Conservation (phyloP, 2,113 vertebrate genomes). For the Anseranas semipalmata region DNA sequence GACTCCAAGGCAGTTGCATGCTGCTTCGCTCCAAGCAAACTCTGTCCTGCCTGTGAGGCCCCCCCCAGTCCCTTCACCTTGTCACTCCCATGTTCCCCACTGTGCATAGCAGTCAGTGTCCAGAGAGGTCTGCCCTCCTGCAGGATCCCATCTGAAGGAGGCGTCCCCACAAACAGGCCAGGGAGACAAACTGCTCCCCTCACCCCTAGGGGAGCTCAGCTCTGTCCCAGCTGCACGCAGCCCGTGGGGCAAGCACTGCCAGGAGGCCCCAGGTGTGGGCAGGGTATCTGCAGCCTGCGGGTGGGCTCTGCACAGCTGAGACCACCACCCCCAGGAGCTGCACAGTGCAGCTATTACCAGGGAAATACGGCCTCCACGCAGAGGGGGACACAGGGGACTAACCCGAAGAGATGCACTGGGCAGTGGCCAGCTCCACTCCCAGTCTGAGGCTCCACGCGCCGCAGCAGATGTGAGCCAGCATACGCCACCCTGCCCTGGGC, state of each 20-base stretch:
- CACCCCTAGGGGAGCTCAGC: neutral
- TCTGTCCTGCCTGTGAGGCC: neutral
- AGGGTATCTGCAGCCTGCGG: neutral
- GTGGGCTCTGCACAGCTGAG: neutral
- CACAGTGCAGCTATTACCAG: fast-evolving
- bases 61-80: neutral
- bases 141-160: neutral
- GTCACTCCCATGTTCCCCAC: neutral
- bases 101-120: fast-evolving
- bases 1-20: fast-evolving
- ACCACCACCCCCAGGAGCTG: neutral
- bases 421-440: neutral
- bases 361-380: fast-evolving
- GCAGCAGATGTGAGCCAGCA: fast-evolving
- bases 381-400: neutral
- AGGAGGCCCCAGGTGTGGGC: neutral
- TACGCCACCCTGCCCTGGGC: neutral
- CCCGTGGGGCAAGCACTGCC: neutral
- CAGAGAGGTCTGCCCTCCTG: neutral
- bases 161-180: neutral
- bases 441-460: neutral
- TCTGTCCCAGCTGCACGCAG: neutral
- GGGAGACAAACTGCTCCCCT: neutral
- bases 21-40: neutral
- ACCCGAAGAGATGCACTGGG: neutral